Evolutionary conservation across 2,888 invertebrate genomes (phyloP).

Genomic region (Chrysolina americana): DNA sequence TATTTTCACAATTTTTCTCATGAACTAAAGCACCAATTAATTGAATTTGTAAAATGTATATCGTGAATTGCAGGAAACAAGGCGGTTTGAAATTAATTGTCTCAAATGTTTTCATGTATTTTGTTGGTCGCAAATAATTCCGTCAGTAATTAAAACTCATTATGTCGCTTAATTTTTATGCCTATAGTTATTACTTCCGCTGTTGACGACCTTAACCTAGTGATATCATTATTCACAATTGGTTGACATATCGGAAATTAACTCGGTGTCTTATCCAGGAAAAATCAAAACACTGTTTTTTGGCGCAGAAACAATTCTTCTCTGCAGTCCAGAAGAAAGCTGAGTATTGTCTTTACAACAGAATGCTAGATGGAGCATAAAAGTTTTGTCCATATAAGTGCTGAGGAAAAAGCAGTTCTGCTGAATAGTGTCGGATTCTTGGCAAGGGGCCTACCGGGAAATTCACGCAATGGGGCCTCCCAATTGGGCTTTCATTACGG

Average conservation of each 20-base stretch:
- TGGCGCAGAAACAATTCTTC: too few species aligned
- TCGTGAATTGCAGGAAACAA: slow-evolving; percentile 8
- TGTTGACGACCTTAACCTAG: slow-evolving; percentile 6
- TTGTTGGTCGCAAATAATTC: background rate
- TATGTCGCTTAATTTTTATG: slow-evolving; percentile 15
- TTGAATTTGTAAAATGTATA: slow-evolving; percentile 6
- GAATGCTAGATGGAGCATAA: too few species aligned
- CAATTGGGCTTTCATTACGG: too few species aligned
- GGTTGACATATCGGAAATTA: background rate
- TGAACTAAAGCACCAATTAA: background rate
- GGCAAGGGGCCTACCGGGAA: too few species aligned
- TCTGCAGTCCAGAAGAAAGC: too few species aligned
- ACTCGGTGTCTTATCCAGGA: background rate
- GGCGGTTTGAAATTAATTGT: slow-evolving; percentile 5
- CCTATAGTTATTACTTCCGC: slow-evolving; percentile 3
- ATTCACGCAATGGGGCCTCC: too few species aligned
- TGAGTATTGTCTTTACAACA: too few species aligned
- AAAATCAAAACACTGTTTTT: background rate
- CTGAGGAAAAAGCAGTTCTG: too few species aligned
- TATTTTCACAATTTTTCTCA: slow-evolving; percentile 17
- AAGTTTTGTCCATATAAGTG: too few species aligned
- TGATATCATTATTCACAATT: background rate
- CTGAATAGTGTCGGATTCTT: too few species aligned
- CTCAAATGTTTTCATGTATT: slow-evolving; percentile 16
- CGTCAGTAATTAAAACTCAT: slow-evolving; percentile 10